These are phyloP conservation scores for Epinotia ramella DNA, from an alignment of 2,888 invertebrate genomes.

Conservation along the genomic window DNA sequence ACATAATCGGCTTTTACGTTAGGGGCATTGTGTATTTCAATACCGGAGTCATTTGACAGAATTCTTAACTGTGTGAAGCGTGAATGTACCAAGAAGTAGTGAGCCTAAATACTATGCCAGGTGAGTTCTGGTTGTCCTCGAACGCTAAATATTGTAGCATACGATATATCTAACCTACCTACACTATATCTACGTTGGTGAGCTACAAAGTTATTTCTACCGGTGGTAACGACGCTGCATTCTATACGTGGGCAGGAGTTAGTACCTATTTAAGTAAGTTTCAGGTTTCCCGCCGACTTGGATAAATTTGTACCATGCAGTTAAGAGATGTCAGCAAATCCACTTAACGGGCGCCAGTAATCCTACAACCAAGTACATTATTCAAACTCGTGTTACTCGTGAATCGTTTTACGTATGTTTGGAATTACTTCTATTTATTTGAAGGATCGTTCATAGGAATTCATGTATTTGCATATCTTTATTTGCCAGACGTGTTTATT, in stretches of 20 bases:
- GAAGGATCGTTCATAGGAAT: background rate
- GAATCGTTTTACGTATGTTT: constrained; percentile 2
- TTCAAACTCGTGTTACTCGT: constrained; percentile 12
- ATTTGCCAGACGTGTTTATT: constrained; percentile 10
- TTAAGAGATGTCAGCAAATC: constrained; percentile 33
- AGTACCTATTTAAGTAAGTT: constrained; percentile 6
- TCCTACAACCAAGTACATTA: constrained; percentile 19
- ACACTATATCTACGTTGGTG: constrained; percentile 6
- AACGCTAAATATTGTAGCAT: constrained; percentile 31
- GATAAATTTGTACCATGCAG: constrained; percentile 7
- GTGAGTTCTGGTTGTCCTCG: constrained; percentile 26
- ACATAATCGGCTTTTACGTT: constrained; percentile 4
- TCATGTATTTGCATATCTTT: background rate
- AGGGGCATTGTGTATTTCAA: constrained; percentile 2
- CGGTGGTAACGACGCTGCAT: background rate
- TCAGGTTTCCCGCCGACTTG: constrained; percentile 12
- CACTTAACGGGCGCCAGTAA: constrained; percentile 38
- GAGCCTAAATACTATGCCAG: constrained; percentile 12
- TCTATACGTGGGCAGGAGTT: background rate
- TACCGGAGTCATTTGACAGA: background rate
- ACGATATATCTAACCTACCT: background rate
- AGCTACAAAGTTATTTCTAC: constrained; percentile 1
- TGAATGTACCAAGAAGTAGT: constrained; percentile 10
- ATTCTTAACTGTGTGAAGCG: constrained; percentile 24
- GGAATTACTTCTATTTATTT: background rate